phyloP scores from a whole-genome alignment of 2,113 vertebrate genomes.

The Nothoprocta perdicaria region DNA sequence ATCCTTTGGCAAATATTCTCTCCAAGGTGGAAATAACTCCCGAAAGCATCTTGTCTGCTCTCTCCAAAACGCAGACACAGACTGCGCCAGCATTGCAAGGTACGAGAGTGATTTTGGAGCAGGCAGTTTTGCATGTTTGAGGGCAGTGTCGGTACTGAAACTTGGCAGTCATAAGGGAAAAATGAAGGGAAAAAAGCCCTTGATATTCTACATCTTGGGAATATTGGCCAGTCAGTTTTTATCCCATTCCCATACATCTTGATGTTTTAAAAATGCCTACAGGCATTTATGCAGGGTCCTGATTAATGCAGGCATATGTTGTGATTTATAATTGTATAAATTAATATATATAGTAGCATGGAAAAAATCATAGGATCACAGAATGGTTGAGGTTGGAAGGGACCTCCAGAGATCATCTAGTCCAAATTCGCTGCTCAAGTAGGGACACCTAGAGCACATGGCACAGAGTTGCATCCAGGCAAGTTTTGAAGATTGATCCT shows the following conservation, averaged over 20 bases:
- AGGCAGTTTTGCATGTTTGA: neutral
- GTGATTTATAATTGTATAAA: neutral
- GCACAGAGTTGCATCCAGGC: too few species aligned
- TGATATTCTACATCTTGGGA: rapidly evolving
- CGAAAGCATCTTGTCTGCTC: conserved; percentile 90
- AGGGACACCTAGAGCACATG: too few species aligned
- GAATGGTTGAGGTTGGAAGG: too few species aligned
- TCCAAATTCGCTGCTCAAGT: too few species aligned
- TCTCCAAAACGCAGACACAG: conserved; percentile 92
- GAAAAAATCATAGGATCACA: neutral
- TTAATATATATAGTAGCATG: rapidly evolving
- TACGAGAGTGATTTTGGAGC: conserved; percentile 11
- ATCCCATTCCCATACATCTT: neutral
- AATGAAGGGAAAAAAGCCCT: rapidly evolving
- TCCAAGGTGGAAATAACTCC: conserved; percentile 96
- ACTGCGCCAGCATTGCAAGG: conserved; percentile 83
- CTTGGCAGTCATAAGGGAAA: rapidly evolving
- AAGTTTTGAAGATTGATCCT: too few species aligned
- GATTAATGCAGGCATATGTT: rapidly evolving
- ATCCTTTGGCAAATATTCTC: conserved; percentile 91
- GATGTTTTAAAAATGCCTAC: rapidly evolving
- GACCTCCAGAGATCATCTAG: too few species aligned
- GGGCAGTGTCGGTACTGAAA: rapidly evolving
- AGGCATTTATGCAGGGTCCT: rapidly evolving
- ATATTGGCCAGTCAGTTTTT: neutral